Conservation (phyloP, 2,797 vertebrate genomes). For the Valencia hispanica region DNA sequence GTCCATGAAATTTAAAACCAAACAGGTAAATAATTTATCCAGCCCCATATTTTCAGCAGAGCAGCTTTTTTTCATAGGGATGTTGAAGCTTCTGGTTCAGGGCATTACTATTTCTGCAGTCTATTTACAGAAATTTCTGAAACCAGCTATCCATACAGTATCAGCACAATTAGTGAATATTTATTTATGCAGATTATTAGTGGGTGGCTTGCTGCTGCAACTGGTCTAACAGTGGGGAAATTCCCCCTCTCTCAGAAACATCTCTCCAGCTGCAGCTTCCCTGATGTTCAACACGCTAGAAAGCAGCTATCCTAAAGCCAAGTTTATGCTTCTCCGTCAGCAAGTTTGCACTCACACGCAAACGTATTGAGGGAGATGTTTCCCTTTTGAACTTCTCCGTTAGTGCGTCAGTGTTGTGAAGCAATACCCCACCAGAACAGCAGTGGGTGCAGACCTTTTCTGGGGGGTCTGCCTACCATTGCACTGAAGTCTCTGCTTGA, state of each 20-base stretch:
- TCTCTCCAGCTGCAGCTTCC: conserved; percentile 23
- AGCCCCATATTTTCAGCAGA: background rate
- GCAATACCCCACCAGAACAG: too few species aligned
- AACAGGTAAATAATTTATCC: background rate
- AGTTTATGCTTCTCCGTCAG: too few species aligned
- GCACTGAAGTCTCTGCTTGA: too few species aligned
- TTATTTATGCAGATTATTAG: conserved; percentile 54
- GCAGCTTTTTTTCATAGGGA: background rate
- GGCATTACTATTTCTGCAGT: conserved; percentile 13
- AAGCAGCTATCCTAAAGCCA: too few species aligned
- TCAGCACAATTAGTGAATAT: conserved; percentile 54
- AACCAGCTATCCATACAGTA: conserved; percentile 24
- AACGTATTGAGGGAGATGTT: too few species aligned
- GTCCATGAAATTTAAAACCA: background rate
- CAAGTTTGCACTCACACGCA: too few species aligned
- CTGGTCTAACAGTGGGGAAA: conserved; percentile 53
- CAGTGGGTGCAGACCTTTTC: too few species aligned
- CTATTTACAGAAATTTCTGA: conserved; percentile 20
- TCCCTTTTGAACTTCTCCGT: too few species aligned
- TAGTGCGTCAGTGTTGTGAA: too few species aligned
- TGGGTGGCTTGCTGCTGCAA: conserved; percentile 48
- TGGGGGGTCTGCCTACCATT: too few species aligned
- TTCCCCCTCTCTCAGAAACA: conserved; percentile 34
- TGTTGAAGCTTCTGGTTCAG: conserved; percentile 17
- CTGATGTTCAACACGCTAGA: too few species aligned